phyloP scores from a whole-genome alignment of 2,113 vertebrate genomes.

The Varanus komodoensis region DNA sequence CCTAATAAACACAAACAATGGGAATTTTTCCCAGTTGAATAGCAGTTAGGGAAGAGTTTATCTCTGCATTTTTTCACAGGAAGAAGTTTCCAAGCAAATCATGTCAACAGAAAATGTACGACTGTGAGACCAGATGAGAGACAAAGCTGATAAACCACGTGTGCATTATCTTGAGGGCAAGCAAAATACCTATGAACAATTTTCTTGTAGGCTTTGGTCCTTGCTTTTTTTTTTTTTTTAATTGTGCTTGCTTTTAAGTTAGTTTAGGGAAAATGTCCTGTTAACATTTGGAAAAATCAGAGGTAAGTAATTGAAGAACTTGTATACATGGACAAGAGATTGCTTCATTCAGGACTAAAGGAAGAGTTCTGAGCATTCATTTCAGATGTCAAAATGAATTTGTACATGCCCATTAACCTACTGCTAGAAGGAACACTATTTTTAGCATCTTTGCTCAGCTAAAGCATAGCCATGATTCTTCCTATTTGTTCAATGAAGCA shows the following conservation, averaged over 20 bases:
- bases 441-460: neutral
- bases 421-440: neutral
- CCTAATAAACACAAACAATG: neutral
- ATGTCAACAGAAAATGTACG: neutral
- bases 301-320: neutral
- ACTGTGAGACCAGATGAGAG: neutral
- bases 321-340: neutral
- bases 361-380: neutral
- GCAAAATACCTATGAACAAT: neutral
- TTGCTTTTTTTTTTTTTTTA: neutral
- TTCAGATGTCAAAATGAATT: constrained; percentile 14
- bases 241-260: neutral
- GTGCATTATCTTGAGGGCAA: neutral
- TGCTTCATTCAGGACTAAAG: neutral
- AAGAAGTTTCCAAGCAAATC: neutral
- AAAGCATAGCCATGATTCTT: constrained; percentile 5
- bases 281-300: neutral
- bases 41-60: neutral
- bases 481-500: constrained; percentile 11
- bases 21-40: neutral
- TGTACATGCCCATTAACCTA: neutral
- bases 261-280: neutral
- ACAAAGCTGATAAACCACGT: neutral
- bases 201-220: neutral
- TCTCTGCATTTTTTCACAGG: neutral